Evolutionary conservation across 2,888 invertebrate genomes (phyloP), one percentile per base, ranked within the genome.

Genomic region (Busseola fusca): DNA sequence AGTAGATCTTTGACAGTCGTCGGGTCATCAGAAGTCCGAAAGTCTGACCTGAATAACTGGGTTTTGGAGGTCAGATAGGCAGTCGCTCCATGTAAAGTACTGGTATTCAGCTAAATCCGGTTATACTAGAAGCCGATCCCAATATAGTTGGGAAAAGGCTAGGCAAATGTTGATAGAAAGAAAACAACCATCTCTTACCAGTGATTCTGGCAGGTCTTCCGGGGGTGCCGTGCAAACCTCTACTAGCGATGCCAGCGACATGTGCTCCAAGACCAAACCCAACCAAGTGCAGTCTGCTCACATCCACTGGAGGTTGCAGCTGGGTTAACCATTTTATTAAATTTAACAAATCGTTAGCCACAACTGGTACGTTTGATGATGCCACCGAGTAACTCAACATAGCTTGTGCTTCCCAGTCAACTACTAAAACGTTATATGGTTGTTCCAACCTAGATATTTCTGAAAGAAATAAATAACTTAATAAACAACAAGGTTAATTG

Each of bases 241-340:
- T 45, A 48, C 70, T 40, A 40, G 70, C 70, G 0, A 57, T 37
- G 7, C 70, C 70, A 1, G 57, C 70, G 40, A 70, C 0, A 37
- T 70, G 70, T 9, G 70, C 70, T 70, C 70, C 70, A 30, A 70
- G 70, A 7, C 57, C 71, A 40, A 70, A 70, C 2, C 70, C 70
- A n/a, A 70, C 70, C 18, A 70, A 40, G 40, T 70, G 70, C 6
- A 57, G 2, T 6, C 7, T 48, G 2, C 2, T 58, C 3, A n/a
- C 10, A n/a, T 37, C 45, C 18, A 65, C 9, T 54, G n/a, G 10
- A 27, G 18, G n/a, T 30, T 27, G 10, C 30, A 62, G 27, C 42
- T 21, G 9, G 16, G 62, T 45, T 25, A 66, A 34, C 54, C 16
- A 42, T 42, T 0, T 34, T 16, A 69, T 10, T 1, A 69, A 67